These are phyloP conservation scores for Elaphurus davidianus DNA, from an alignment of 2,113 vertebrate species.

Conservation along the genomic window DNA sequence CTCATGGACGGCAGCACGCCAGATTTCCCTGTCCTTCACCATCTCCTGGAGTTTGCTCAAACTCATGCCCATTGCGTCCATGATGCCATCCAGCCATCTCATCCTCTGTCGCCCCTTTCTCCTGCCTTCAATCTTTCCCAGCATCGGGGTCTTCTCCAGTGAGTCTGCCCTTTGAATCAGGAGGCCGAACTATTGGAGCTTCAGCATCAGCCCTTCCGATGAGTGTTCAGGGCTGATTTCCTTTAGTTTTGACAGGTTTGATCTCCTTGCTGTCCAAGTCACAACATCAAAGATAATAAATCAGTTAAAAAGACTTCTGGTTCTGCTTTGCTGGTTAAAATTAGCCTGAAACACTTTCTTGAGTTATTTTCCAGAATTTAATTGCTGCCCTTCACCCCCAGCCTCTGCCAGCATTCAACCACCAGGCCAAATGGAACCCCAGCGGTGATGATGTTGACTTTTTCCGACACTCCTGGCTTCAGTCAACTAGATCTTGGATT, in stretches of 20 bases:
- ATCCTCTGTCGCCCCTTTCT: not conserved
- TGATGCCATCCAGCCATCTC: not conserved
- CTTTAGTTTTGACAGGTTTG: not conserved
- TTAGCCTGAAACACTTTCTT: not conserved
- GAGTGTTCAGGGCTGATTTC: not conserved
- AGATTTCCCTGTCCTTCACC: not conserved
- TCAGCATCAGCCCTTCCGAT: not conserved
- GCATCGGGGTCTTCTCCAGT: not conserved
- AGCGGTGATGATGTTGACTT: not conserved
- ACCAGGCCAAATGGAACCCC: not conserved
- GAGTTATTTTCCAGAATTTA: not conserved
- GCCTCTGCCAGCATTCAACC: not conserved
- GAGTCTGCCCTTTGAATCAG: not conserved
- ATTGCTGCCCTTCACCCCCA: not conserved
- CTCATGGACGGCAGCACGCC: accelerated
- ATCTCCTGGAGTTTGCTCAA: not conserved
- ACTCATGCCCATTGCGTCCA: not conserved
- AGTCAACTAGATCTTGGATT: not conserved
- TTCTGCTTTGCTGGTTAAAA: not conserved
- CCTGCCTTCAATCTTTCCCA: not conserved
- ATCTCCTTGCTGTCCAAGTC: not conserved
- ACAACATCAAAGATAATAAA: not conserved
- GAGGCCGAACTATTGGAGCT: not conserved
- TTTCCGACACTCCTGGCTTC: not conserved
- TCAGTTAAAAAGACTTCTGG: not conserved